Evolutionary conservation across 2,888 invertebrate species (phyloP).

Genomic region (Trilocha varians): DNA sequence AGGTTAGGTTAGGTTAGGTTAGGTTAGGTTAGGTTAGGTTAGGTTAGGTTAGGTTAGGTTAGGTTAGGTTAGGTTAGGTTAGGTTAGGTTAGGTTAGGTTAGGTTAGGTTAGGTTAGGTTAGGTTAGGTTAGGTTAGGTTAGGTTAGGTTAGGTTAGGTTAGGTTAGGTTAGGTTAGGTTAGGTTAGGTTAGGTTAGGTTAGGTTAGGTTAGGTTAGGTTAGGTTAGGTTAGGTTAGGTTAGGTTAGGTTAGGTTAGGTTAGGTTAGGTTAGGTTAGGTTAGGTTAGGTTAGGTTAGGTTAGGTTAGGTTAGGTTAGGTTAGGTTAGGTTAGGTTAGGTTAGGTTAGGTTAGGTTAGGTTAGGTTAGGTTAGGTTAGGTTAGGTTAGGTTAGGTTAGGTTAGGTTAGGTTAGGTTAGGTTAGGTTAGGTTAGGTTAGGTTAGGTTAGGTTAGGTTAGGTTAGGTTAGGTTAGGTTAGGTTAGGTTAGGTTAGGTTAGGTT

Average conservation of each 20-base stretch:
- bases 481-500: no score
- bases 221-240: slow-evolving; percentile 12
- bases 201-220: slow-evolving; percentile 13
- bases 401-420: no score
- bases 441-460: no score
- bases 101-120: slow-evolving; percentile 14
- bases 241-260: slow-evolving; percentile 12
- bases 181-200: slow-evolving; percentile 14
- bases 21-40: slow-evolving; percentile 12
- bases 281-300: slow-evolving; percentile 11
- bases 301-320: slow-evolving; percentile 10
- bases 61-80: slow-evolving; percentile 14
- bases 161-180: slow-evolving; percentile 14
- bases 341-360: slow-evolving; percentile 8
- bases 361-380: slow-evolving; percentile 7
- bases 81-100: slow-evolving; percentile 14
- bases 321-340: slow-evolving; percentile 10
- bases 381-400: no score
- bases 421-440: no score
- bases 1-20: slow-evolving; percentile 14
- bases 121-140: slow-evolving; percentile 13
- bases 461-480: no score
- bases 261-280: slow-evolving; percentile 12
- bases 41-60: slow-evolving; percentile 14
- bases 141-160: slow-evolving; percentile 14